Evolutionary conservation across 2,113 vertebrate genomes (phyloP).

Genomic region (Scortum barcoo): DNA sequence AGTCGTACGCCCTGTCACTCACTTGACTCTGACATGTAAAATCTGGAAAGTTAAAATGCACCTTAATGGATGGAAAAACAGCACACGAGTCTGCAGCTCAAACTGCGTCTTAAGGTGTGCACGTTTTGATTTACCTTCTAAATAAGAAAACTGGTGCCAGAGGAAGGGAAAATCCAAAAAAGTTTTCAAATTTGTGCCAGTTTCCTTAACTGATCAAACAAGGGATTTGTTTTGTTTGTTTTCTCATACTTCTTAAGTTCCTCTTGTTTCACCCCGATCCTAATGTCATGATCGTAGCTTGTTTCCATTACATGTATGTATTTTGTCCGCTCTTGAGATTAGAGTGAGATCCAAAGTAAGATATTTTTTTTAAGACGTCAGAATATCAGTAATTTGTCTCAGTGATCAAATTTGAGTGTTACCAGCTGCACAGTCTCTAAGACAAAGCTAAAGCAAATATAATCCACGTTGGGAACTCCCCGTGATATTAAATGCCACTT

Average conservation of each 20-base stretch:
- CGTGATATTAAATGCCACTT: slow-evolving; percentile 19
- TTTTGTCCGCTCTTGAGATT: not conserved
- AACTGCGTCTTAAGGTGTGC: not conserved
- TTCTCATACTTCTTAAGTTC: not conserved
- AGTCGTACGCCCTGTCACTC: not conserved
- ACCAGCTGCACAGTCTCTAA: slow-evolving; percentile 23
- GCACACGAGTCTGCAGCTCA: not conserved
- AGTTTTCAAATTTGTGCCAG: not conserved
- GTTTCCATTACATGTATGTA: not conserved
- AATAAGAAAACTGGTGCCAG: not conserved
- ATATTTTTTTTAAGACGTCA: not conserved
- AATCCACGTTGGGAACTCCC: slow-evolving; percentile 28
- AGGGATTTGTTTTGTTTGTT: not conserved
- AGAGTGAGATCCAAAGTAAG: not conserved
- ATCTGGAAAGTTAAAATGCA: not conserved
- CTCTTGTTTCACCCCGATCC: not conserved
- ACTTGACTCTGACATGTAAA: slow-evolving; percentile 28
- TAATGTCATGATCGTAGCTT: not conserved
- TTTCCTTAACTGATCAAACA: not conserved
- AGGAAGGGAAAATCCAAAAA: not conserved
- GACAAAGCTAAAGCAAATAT: slow-evolving; percentile 22
- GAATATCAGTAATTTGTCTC: slow-evolving; percentile 34
- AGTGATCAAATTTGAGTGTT: slow-evolving; percentile 42
- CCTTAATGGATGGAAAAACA: not conserved
- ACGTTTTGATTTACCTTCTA: not conserved